A percentile compares a stretch with the other conserved stretches of the same genome.
These are phyloP conservation scores for Euphonia xanthogaster DNA, from an alignment of 2,797 vertebrate species.

Conservation along the genomic window DNA sequence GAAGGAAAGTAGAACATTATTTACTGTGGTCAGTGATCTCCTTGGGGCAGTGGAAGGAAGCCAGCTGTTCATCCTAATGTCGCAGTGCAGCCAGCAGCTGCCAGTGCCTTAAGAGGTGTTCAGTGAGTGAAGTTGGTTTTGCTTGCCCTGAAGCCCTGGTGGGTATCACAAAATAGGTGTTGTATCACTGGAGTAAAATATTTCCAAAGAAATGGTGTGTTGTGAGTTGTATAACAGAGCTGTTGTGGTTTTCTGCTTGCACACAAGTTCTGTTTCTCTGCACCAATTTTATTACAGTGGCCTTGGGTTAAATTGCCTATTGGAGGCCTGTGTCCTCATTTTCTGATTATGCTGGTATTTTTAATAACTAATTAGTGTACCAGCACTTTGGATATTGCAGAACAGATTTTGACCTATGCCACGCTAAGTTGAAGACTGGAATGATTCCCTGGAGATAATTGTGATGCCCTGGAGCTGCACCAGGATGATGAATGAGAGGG, in stretches of 20 bases:
- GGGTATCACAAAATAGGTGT: background rate
- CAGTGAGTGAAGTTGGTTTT: background rate
- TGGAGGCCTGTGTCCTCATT: background rate
- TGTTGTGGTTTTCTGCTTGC: background rate
- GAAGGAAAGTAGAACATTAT: background rate
- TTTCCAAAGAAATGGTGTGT: background rate
- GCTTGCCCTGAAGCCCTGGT: background rate
- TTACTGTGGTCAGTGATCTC: background rate
- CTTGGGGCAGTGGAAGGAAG: background rate
- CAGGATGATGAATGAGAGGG: background rate
- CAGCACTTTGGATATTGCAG: background rate
- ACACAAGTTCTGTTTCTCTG: background rate
- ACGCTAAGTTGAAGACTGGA: background rate
- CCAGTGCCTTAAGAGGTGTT: background rate
- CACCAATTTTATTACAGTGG: background rate
- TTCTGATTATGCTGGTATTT: constrained; percentile 14
- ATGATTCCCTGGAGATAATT: background rate
- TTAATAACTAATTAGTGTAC: constrained; percentile 7
- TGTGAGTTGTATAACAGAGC: background rate
- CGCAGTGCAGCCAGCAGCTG: background rate
- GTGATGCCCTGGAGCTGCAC: background rate
- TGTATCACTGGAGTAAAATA: background rate
- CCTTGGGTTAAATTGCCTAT: background rate
- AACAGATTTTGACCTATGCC: background rate
- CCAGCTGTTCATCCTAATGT: background rate